Evolutionary conservation across 2,797 vertebrate species (phyloP).

Genomic region (Bryconaethiops microstoma): DNA sequence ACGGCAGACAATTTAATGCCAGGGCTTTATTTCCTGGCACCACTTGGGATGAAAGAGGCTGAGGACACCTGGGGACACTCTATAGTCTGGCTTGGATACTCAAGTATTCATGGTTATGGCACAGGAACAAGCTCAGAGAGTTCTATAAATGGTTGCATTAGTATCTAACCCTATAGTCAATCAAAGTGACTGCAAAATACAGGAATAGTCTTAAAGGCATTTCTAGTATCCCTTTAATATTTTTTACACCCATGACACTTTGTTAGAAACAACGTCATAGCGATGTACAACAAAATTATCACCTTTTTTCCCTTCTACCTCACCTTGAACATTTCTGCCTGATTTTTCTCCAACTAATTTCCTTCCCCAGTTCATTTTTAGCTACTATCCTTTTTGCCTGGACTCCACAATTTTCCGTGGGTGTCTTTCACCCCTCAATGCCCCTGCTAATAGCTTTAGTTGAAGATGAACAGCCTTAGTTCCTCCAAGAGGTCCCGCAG

Average conservation of each 20-base stretch:
- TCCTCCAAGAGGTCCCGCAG: constrained; percentile 47
- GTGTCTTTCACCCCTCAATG: constrained; percentile 55
- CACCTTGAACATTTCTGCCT: constrained; percentile 1
- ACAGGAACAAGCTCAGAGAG: not conserved
- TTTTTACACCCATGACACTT: not conserved
- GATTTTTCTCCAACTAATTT: constrained; percentile 20
- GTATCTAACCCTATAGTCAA: not conserved
- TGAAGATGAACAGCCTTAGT: constrained; percentile 38
- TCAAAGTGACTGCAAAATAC: not conserved
- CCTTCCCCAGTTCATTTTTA: constrained; percentile 23
- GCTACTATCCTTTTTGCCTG: constrained; percentile 17
- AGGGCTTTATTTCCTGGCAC: constrained; percentile 56
- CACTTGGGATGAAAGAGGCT: constrained; percentile 21
- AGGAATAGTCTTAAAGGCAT: not conserved
- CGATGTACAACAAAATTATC: not conserved
- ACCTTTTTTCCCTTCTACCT: not conserved
- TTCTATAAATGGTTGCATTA: constrained; percentile 8
- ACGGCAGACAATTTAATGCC: constrained; percentile 40
- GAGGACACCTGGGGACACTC: constrained; percentile 6
- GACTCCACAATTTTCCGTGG: constrained; percentile 28
- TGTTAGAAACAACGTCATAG: too few species aligned
- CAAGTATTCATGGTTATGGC: constrained; percentile 19
- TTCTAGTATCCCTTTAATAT: not conserved
- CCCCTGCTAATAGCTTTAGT: constrained; percentile 49
- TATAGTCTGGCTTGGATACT: constrained; percentile 24